Evolutionary conservation across 2,113 vertebrate species (phyloP).

Genomic region (Chelonoidis abingdonii): DNA sequence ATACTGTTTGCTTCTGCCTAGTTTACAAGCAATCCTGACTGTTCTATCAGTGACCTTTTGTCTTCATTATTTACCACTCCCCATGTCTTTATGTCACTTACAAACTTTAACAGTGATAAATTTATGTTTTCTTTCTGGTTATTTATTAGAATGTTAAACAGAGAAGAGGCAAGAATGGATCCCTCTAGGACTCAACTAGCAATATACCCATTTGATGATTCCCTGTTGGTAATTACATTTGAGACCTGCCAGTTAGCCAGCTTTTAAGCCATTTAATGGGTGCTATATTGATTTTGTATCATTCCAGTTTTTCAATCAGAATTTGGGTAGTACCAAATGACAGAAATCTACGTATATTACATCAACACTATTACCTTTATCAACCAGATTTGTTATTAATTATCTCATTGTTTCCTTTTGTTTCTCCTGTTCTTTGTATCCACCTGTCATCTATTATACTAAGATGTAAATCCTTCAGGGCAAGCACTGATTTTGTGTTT

Average conservation of each 20-base stretch:
- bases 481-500: neutral
- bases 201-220: neutral
- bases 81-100: accelerated
- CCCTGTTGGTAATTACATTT: neutral
- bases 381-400: neutral
- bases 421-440: neutral
- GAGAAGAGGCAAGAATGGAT: neutral
- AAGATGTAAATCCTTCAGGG: neutral
- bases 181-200: neutral
- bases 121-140: neutral
- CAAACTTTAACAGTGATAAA: neutral
- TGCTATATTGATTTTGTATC: neutral
- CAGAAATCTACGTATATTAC: neutral
- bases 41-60: neutral
- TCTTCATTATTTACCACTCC: neutral
- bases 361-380: neutral
- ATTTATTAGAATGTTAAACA: neutral
- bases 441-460: neutral
- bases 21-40: neutral
- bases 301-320: neutral
- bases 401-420: neutral
- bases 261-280: neutral
- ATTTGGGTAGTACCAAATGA: neutral
- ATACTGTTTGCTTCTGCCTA: neutral
- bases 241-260: too few relatives aligned